Percentiles rank a stretch among this genome's conserved stretches.
Conservation (phyloP, 2,113 vertebrate genomes). For the Calonectris borealis region DNA sequence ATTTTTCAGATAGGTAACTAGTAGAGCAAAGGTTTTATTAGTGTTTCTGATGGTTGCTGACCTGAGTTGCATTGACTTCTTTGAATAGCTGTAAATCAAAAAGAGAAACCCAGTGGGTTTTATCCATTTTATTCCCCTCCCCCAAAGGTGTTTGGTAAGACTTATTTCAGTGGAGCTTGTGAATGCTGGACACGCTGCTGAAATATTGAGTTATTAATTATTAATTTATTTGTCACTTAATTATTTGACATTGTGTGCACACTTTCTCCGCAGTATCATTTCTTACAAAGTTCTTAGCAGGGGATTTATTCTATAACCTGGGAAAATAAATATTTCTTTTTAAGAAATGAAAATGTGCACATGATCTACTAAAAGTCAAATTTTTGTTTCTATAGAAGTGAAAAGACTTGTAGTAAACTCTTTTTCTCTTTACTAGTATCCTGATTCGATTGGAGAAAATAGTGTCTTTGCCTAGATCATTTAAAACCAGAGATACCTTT, state of each 20-base stretch:
- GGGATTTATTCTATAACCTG: not conserved
- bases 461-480: not conserved
- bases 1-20: conserved; percentile 48
- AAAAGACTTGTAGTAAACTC: not conserved
- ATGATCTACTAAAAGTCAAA: conserved; percentile 45
- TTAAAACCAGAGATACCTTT: not conserved
- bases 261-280: conserved; percentile 48
- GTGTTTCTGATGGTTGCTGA: conserved; percentile 30
- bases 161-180: conserved; percentile 31
- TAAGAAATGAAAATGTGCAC: conserved; percentile 55
- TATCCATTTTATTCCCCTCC: conserved; percentile 48
- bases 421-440: conserved; percentile 17
- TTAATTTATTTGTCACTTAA: conserved; percentile 76
- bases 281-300: conserved; percentile 49
- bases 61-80: conserved; percentile 31
- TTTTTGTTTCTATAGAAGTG: conserved; percentile 34
- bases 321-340: conserved; percentile 26
- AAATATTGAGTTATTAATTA: conserved; percentile 67
- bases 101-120: conserved; percentile 29
- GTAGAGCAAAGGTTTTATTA: conserved; percentile 49
- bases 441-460: not conserved
- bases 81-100: conserved; percentile 56
- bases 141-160: conserved; percentile 47
- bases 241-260: conserved; percentile 73
- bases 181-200: conserved; percentile 56